Evolutionary conservation across 2,888 invertebrate genomes (phyloP), one percentile per base, ranked within the genome.

Genomic region (Agonopterix heracliana): DNA sequence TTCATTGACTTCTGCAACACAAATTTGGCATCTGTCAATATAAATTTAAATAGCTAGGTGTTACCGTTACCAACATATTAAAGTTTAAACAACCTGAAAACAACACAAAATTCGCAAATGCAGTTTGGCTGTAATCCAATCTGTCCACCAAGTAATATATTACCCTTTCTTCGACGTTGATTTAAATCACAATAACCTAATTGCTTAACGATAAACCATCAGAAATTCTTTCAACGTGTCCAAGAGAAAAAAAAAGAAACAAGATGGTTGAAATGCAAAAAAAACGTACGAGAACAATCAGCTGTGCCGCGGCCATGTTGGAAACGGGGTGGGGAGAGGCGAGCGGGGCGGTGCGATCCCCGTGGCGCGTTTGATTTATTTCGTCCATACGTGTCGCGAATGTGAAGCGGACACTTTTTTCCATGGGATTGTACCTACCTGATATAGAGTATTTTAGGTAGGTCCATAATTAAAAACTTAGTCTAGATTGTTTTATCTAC

Each of bases 271-370:
- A 55, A 57, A 63, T 63, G 70, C 68, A 69, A 80, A 81, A 74
- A 26, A 77, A 77, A 69, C 48, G 55, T 51, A 55, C 51, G 66
- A 65, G 64, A 66, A 71, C 64, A 68, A 64, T 80, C 81, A 80
- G 80, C 80, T 81, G 82, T 71, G 66, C 54, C 59, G 71, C 84
- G 78, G 86, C 86, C 86, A 86, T 86, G 66, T 86, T 87, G 82
- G 59, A 65, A 66, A 54, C 68, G 65, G 60, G 60, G 60, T 75
- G 71, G 73, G 68, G 69, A 81, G 78, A 74, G 74, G 74, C 72
- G 67, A 57, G 67, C 68, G 57, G 45, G 41, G 49, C 44, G 64
- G 67, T 62, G 64, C 66, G 68, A 71, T 64, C 71, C 70, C 70
- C 65, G 68, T 60, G 63, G 55, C 60, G 38, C 57, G 64, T 58